Conservation (phyloP, 2,888 invertebrate genomes). For the Hirtodrosophila histrioides region DNA sequence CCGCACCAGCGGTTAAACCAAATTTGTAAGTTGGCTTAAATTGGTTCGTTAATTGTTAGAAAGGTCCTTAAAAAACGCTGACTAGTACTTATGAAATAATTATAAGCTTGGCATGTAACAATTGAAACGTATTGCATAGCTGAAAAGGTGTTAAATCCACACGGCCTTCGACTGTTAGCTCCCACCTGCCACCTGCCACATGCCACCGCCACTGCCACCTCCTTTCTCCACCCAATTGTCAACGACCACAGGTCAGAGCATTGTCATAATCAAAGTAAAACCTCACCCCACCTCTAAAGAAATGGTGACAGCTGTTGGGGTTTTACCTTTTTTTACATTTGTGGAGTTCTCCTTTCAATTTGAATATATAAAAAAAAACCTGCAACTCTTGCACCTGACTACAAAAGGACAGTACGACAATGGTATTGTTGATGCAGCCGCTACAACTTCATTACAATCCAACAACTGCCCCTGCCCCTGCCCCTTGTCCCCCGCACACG, state of each 20-base stretch:
- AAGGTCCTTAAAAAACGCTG: too few species aligned
- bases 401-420: conserved; percentile 47
- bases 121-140: conserved; percentile 24
- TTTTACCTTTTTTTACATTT: conserved; percentile 25
- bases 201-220: background rate
- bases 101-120: conserved; percentile 2
- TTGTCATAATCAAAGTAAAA: conserved; percentile 55
- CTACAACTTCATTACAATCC: conserved; percentile 66
- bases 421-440: conserved; percentile 60
- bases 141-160: conserved; percentile 19
- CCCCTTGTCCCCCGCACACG: conserved; percentile 2
- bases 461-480: background rate
- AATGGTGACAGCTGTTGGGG: conserved; percentile 62
- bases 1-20: too few species aligned
- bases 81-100: too few species aligned
- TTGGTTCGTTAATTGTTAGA: too few species aligned
- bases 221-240: conserved; percentile 29
- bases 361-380: conserved; percentile 39
- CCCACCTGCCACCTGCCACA: conserved; percentile 16
- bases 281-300: conserved; percentile 20
- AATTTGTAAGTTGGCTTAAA: too few species aligned
- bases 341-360: conserved; percentile 36
- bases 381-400: conserved; percentile 72
- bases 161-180: conserved; percentile 23
- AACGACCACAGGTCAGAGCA: conserved; percentile 37